Evolutionary conservation across 2,113 vertebrate genomes (phyloP).

Genomic region (Cisticola juncidis): DNA sequence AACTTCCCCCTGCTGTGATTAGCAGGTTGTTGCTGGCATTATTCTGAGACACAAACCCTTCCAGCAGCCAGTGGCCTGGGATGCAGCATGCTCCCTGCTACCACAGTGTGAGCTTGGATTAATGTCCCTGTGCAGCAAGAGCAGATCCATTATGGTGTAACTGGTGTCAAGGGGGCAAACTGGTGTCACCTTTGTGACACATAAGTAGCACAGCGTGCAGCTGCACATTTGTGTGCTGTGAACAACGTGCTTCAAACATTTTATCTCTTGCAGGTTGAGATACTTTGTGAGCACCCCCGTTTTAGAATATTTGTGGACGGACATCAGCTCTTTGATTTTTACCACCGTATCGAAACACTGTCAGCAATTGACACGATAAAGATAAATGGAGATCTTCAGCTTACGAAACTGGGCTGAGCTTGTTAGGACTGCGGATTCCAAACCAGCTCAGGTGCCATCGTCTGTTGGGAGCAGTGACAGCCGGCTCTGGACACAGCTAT

Average conservation of each 20-base stretch:
- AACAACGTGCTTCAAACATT: not conserved
- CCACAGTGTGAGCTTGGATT: not conserved
- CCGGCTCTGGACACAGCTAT: conserved; percentile 64
- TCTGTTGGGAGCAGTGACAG: conserved; percentile 54
- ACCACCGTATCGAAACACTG: conserved; percentile 94
- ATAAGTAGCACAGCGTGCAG: not conserved
- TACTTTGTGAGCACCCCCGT: conserved; percentile 96
- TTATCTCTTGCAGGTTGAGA: conserved; percentile 87
- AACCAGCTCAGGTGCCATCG: conserved; percentile 51
- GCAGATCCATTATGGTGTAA: not conserved
- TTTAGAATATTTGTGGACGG: conserved; percentile 98
- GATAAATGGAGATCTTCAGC: conserved; percentile 94
- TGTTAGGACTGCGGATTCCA: conserved; percentile 49
- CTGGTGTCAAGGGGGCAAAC: not conserved
- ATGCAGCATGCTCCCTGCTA: not conserved
- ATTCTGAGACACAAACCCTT: not conserved
- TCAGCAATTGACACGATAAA: conserved; percentile 92
- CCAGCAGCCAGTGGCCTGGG: not conserved
- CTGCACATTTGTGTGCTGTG: not conserved
- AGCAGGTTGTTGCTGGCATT: not conserved
- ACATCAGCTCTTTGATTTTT: conserved; percentile 99
- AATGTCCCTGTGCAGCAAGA: not conserved
- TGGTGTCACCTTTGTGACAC: not conserved
- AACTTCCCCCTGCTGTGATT: not conserved
- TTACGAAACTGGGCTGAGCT: conserved; percentile 95